Evolutionary conservation across 2,797 vertebrate genomes (phyloP), one percentile per base, ranked within the genome.

Genomic region (Stomatorhinus walkeri): DNA sequence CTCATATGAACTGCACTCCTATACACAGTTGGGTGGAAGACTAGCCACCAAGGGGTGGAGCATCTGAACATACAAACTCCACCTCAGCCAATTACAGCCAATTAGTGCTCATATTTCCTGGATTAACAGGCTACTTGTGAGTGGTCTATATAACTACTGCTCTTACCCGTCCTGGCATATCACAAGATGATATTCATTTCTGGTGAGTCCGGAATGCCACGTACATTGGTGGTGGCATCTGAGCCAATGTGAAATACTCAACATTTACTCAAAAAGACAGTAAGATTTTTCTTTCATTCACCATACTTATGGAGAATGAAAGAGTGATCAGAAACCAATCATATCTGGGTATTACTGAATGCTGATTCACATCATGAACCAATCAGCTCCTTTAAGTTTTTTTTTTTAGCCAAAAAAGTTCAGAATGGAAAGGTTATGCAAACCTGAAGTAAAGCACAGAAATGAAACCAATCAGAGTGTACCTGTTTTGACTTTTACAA

Each of bases 401-500:
- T 72, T 51, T 54, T 54, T 32, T 22, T 8, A 10, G 10, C 49
- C 48, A 16, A 8, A 48, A 83, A 46, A 40, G 48, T 32, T 54
- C 24, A 16, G 14, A 54, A 51, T 54, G 52, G 40, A 52, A 86
- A 56, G 51, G 22, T 56, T 86, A 56, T 16, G 24, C 51, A 86
- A 32, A 56, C 24, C 7, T 14, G 28, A 86, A 56, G 16, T 51
- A 59, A 56, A 56, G 32, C 52, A n/a, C 46, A 54, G 52, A 5
- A 59, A 8, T 49, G 49, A 87, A 59, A 54, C 22, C 49, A 32
- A 8, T 49, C 49, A 51, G 6, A 43, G 10, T 51, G 49, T 2
- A 85, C 12, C 48, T 49, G 81, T 51, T 85, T 52, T 85, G 83
- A 85, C 24, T 85, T 85, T 6, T n/a, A 28, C 51, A 85, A 85